These are phyloP conservation scores for Campopleginae sp. DNA, from an alignment of 2,888 invertebrate genomes.

Conservation along the genomic window DNA sequence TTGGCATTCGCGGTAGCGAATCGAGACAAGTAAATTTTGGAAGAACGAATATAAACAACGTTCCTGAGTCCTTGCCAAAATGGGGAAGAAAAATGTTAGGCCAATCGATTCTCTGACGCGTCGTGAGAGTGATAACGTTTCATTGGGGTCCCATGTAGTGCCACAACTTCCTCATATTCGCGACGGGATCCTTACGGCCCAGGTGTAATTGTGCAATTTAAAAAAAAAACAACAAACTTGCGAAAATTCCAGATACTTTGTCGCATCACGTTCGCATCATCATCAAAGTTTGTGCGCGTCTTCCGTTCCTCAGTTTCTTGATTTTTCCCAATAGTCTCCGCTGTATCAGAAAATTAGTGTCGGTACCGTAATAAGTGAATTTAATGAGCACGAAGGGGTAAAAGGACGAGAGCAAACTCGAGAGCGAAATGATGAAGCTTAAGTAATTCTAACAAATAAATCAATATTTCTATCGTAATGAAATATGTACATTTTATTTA, in stretches of 20 bases:
- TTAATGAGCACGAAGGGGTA: background rate
- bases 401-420: background rate
- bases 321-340: constrained; percentile 30
- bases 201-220: constrained; percentile 51
- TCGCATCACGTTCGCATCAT: constrained; percentile 5
- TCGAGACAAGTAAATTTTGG: background rate
- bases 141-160: constrained; percentile 19
- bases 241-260: constrained; percentile 13
- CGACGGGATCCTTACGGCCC: constrained; percentile 10
- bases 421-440: background rate
- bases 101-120: constrained; percentile 62
- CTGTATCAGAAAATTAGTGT: constrained; percentile 20
- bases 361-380: constrained; percentile 7
- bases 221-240: constrained; percentile 6
- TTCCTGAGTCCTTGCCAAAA: constrained; percentile 27
- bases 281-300: background rate
- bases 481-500: constrained; percentile 19
- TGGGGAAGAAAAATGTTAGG: background rate
- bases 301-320: constrained; percentile 27
- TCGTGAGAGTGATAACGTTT: constrained; percentile 47
- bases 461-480: background rate
- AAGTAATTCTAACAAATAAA: background rate
- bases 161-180: constrained; percentile 48
- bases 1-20: too few relatives aligned
- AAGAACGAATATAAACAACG: constrained; percentile 17